Evolutionary conservation across 2,888 invertebrate genomes (phyloP).

Genomic region (Spodoptera picta): DNA sequence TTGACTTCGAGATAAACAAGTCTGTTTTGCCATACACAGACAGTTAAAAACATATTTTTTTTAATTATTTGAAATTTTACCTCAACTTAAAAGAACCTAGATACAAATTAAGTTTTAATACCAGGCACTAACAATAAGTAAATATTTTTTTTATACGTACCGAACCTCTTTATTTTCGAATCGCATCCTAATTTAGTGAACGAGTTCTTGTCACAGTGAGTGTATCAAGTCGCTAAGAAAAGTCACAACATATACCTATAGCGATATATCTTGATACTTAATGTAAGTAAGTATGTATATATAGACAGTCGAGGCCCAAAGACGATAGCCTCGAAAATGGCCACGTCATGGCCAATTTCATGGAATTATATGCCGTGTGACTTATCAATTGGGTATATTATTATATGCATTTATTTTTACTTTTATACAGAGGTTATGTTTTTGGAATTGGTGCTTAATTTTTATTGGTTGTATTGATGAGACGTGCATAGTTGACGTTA

Average conservation of each 20-base stretch:
- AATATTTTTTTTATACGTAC: no score
- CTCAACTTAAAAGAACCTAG: no score
- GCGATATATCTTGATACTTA: slow-evolving; percentile 11
- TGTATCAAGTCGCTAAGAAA: slow-evolving; percentile 57
- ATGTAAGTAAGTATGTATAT: slow-evolving; percentile 13
- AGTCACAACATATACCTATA: slow-evolving; percentile 52
- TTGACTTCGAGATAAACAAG: no score
- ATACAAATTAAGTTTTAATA: no score
- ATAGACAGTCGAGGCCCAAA: slow-evolving; percentile 59
- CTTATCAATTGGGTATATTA: slow-evolving; percentile 47
- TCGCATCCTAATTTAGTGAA: slow-evolving; percentile 43
- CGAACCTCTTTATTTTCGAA: no score
- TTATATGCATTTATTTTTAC: slow-evolving; percentile 20
- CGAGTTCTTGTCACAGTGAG: slow-evolving; percentile 45
- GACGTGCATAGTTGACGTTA: background rate
- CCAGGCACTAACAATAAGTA: no score
- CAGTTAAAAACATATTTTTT: no score
- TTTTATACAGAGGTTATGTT: slow-evolving; percentile 22
- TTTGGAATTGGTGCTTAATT: slow-evolving; percentile 20
- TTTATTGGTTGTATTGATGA: slow-evolving; percentile 16
- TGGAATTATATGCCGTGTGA: slow-evolving; percentile 63
- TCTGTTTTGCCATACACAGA: no score
- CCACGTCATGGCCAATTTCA: slow-evolving; percentile 77
- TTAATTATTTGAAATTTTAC: no score
- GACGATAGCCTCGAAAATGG: slow-evolving; percentile 67